Evolutionary conservation across 2,797 vertebrate species (phyloP), one percentile per base, ranked within the genome.

Genomic region (Liparis tanakae): DNA sequence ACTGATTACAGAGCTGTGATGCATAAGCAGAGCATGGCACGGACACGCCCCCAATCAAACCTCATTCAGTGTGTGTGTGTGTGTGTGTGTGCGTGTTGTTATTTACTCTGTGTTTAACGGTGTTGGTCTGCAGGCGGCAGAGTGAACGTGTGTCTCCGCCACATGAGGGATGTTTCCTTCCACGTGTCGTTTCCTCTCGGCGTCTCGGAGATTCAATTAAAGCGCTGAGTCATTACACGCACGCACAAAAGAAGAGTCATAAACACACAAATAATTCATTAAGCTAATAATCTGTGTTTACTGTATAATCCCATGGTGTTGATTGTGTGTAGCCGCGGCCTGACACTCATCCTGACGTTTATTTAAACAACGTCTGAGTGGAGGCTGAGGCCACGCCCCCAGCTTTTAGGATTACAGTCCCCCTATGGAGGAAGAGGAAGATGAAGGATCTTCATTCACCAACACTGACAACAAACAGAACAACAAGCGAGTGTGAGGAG

Each of bases 221-320:
- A 96, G 57, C 93, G 95, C 25, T 30, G 94, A 94, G 95, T 96
- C 97, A 98, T 98, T 98, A 97, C 95, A 95, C 92, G 92, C 94
- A 94, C 93, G 93, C 96, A 98, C 96, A 97, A 98, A 96, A 94
- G 96, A 96, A 94, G 96, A 96, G 95, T 96, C 96, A 98, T 97
- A 96, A 96, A 97, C 96, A 96, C 94, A 96, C 25, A 97, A 97
- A 97, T 96, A 96, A 98, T 97, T 95, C 94, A 98, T 98, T 96
- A 96, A 96, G 95, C 95, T 96, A 96, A 97, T 97, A 95, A 96
- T 97, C 94, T 96, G 96, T 97, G 97, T 98, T 97, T 88, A 86
- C 74, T 84, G 73, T 96, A 95, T 93, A 89, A 92, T 93, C 92
- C 91, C 65, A 94, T 95, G 93, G 94, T 85, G 94, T 95, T 95